phyloP scores from a whole-genome alignment of 2,797 vertebrate genomes.

The Arctocebus calabarensis region DNA sequence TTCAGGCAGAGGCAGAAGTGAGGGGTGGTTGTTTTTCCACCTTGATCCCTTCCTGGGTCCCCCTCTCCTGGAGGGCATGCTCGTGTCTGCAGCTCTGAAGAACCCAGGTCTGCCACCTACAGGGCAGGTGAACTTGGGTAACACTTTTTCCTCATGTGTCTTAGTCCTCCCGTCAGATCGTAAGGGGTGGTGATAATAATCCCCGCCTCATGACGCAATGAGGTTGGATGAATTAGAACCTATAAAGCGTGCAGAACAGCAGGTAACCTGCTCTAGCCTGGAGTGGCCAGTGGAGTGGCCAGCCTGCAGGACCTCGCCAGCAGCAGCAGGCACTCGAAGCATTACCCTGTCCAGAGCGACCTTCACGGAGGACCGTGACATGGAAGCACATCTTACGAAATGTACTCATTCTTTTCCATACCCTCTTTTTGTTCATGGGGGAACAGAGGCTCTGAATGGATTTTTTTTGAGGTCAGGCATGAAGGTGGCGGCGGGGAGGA shows the following conservation, averaged over 20 bases:
- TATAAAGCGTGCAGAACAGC: not conserved
- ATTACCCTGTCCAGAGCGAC: not conserved
- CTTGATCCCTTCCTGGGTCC: not conserved
- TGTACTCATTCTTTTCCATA: not conserved
- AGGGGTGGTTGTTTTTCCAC: not conserved
- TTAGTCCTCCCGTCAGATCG: not conserved
- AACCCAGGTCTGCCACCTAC: not conserved
- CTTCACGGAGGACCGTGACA: not conserved
- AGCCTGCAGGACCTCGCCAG: not conserved
- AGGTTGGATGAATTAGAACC: not conserved
- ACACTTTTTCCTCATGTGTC: not conserved
- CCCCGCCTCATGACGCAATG: accelerated
- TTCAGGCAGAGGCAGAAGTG: not conserved
- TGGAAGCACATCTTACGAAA: not conserved
- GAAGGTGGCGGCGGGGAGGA: not conserved
- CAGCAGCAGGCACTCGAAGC: not conserved
- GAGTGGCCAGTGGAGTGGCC: not conserved
- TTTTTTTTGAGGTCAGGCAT: not conserved
- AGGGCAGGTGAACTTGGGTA: not conserved
- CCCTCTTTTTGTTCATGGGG: not conserved
- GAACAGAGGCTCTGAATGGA: not conserved
- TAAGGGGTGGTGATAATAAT: not conserved
- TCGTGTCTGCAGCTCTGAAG: not conserved
- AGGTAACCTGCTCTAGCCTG: not conserved
- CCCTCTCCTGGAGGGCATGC: not conserved